Conservation (phyloP, 1,140 invertebrate genomes). For the Paracyclopina nana region DNA sequence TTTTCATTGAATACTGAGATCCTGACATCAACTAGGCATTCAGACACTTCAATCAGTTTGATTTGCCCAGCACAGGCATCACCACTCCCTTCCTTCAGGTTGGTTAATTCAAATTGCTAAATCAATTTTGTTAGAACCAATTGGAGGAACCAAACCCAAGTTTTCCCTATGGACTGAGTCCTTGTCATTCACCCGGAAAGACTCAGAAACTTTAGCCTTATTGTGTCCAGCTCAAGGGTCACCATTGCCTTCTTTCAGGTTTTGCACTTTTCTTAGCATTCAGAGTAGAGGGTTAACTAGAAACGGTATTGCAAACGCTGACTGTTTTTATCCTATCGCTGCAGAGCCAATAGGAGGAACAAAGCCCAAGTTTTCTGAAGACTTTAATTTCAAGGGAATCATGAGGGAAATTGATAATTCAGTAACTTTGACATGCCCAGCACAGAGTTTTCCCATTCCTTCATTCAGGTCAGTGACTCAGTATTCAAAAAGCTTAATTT, state of each 20-base stretch:
- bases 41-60: background rate
- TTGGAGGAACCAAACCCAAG: slow-evolving; percentile 1
- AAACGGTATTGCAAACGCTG: background rate
- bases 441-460: slow-evolving; percentile 14
- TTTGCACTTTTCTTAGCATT: background rate
- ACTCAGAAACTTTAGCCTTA: background rate
- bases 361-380: slow-evolving; percentile 15
- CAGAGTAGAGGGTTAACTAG: background rate
- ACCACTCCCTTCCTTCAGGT: slow-evolving; percentile 48
- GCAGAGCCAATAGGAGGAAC: slow-evolving; percentile 20
- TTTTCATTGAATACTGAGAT: slow-evolving; percentile 7
- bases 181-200: background rate
- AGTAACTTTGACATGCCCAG: background rate
- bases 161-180: slow-evolving; percentile 3
- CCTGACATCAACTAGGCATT: background rate
- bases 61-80: slow-evolving; percentile 42
- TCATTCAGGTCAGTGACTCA: slow-evolving; percentile 17
- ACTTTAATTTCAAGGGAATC: background rate
- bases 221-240: slow-evolving; percentile 20
- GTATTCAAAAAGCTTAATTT: background rate
- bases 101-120: too few relatives aligned
- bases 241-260: slow-evolving; percentile 13
- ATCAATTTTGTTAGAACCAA: slow-evolving; percentile 8
- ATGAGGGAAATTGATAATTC: background rate
- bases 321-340: too few relatives aligned